phyloP scores from a whole-genome alignment of 2,888 invertebrate species.

The Cheilosia soror region DNA sequence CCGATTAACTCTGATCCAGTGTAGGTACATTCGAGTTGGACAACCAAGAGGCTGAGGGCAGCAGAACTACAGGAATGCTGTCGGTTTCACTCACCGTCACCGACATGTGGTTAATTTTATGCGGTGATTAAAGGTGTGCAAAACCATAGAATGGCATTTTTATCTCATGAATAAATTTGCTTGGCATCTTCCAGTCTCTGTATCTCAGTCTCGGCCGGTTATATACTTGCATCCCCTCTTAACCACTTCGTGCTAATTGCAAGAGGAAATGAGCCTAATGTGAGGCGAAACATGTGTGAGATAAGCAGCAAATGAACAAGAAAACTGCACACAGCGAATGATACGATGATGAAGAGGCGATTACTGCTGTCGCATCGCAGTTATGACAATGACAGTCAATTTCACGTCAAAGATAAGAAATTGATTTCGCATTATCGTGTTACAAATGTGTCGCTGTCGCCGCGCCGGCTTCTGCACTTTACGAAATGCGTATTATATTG shows the following conservation, averaged over 20 bases:
- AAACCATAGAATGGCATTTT: conserved; percentile 67
- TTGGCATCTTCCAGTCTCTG: conserved; percentile 22
- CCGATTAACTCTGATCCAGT: conserved; percentile 55
- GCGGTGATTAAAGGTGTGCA: conserved; percentile 74
- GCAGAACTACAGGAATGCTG: conserved; percentile 22
- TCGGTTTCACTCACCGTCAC: conserved; percentile 46
- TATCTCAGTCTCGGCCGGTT: not conserved
- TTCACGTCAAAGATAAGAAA: conserved; percentile 19
- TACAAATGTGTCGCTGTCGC: no score
- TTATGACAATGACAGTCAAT: conserved; percentile 27
- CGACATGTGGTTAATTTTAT: conserved; percentile 70
- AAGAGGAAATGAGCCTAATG: conserved; percentile 70
- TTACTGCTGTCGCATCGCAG: not conserved
- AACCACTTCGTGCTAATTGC: conserved; percentile 56
- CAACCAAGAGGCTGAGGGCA: not conserved
- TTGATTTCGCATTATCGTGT: conserved; percentile 20
- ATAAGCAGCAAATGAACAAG: conserved; percentile 26
- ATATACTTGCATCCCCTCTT: not conserved
- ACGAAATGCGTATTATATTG: not conserved
- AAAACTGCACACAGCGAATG: not conserved
- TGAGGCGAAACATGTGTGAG: conserved; percentile 42
- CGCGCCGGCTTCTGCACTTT: not conserved
- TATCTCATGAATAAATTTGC: conserved; percentile 61
- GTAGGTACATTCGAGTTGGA: not conserved
- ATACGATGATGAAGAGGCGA: conserved; percentile 4